phyloP scores from a whole-genome alignment of 2,113 vertebrate genomes.

The Peromyscus maniculatus region DNA sequence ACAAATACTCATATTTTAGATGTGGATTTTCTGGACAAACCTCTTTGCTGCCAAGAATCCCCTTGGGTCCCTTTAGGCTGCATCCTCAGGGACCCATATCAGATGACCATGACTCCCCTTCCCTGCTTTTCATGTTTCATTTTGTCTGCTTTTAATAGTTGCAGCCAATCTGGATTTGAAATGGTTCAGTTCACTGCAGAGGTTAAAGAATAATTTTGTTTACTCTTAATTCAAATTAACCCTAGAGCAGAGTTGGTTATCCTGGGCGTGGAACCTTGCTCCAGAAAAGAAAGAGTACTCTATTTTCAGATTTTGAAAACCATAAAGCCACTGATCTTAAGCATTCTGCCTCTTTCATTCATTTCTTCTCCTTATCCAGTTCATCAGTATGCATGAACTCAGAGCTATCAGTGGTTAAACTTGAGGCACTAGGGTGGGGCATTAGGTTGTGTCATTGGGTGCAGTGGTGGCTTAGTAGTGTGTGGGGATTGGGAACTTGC shows the following conservation, averaged over 20 bases:
- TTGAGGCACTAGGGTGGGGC: not conserved
- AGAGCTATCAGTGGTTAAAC: not conserved
- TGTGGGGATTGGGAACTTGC: not conserved
- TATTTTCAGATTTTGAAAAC: constrained; percentile 59
- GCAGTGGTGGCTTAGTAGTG: not conserved
- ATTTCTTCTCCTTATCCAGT: constrained; percentile 46
- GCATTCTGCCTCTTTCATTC: not conserved
- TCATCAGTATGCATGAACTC: not conserved
- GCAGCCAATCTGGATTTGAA: constrained; percentile 68
- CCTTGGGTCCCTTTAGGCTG: not conserved
- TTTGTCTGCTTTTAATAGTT: constrained; percentile 66
- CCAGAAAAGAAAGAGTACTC: constrained; percentile 49
- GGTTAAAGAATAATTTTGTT: constrained; percentile 79
- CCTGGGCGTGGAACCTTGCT: constrained; percentile 23
- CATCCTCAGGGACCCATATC: not conserved
- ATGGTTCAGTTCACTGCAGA: constrained; percentile 64
- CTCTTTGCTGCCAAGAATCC: not conserved
- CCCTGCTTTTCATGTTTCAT: constrained; percentile 49
- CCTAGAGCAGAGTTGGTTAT: constrained; percentile 62
- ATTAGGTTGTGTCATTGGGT: not conserved
- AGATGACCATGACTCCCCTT: constrained; percentile 37
- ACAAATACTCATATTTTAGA: not conserved
- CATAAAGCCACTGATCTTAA: not conserved
- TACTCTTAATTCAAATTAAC: constrained; percentile 76
- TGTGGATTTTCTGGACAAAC: not conserved